These are phyloP conservation scores for Empidonax alnorum DNA, from an alignment of 2,113 vertebrate genomes.

Conservation along the genomic window DNA sequence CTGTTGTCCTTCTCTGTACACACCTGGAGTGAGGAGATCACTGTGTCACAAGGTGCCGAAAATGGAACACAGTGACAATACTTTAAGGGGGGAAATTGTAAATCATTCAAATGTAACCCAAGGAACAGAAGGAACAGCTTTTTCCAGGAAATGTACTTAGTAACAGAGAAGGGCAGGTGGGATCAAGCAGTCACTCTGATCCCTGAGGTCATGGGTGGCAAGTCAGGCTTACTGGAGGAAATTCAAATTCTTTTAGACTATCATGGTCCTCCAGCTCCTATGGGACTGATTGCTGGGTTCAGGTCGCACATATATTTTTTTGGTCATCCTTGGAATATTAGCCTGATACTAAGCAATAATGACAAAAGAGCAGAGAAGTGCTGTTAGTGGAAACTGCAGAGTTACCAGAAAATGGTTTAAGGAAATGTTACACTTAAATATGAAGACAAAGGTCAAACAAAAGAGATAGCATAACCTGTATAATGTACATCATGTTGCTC, in stretches of 20 bases:
- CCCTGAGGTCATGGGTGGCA: rapidly evolving
- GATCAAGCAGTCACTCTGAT: background rate
- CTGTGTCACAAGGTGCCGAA: background rate
- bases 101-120: background rate
- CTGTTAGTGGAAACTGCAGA: slow-evolving; percentile 32
- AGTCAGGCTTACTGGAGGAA: background rate
- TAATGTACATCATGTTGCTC: slow-evolving; percentile 64
- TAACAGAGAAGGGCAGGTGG: rapidly evolving
- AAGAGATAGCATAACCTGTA: slow-evolving; percentile 47
- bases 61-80: background rate
- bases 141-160: background rate
- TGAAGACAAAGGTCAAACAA: slow-evolving; percentile 78
- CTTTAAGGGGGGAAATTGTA: background rate
- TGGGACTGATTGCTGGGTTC: rapidly evolving
- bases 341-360: background rate
- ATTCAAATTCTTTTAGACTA: background rate
- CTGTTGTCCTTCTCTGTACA: background rate
- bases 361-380: background rate
- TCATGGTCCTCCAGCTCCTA: background rate
- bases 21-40: background rate
- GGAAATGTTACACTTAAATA: slow-evolving; percentile 70
- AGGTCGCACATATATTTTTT: background rate
- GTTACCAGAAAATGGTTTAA: slow-evolving; percentile 67
- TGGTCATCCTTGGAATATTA: background rate
- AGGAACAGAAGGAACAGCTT: background rate